These are phyloP conservation scores for Eufriesea mexicana DNA, from an alignment of 1,140 invertebrate genomes.

Conservation along the genomic window DNA sequence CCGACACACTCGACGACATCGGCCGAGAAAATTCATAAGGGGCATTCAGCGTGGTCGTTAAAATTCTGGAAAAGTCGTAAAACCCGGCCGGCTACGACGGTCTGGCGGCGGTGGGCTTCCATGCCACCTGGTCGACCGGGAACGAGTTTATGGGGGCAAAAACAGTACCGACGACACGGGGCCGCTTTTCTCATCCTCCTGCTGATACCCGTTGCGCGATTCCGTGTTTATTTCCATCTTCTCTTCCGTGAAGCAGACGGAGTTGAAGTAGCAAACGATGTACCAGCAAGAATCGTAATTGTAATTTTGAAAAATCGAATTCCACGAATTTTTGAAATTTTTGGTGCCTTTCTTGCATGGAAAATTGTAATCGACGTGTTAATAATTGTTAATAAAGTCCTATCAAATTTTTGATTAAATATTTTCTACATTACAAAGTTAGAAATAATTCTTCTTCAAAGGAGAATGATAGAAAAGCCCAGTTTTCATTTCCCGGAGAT, in stretches of 20 bases:
- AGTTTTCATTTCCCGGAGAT: no score
- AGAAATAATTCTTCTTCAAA: no score
- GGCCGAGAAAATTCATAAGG: constrained; percentile 32
- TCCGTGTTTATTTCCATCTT: constrained; percentile 36
- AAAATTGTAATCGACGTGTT: no score
- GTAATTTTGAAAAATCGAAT: no score
- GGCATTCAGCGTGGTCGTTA: constrained; percentile 76
- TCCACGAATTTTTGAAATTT: no score
- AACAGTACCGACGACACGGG: constrained; percentile 65
- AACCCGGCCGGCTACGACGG: constrained; percentile 56
- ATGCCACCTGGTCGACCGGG: constrained; percentile 44
- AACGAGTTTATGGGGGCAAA: constrained; percentile 76
- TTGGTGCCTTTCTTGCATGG: no score
- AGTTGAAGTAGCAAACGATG: no score
- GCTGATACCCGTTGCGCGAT: constrained; percentile 34
- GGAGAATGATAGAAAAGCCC: no score
- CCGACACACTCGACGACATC: constrained; percentile 39
- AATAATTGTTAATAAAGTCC: no score
- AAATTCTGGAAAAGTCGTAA: constrained; percentile 81
- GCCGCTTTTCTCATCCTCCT: constrained; percentile 63
- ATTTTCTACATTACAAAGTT: no score
- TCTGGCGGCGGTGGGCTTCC: constrained; percentile 17
- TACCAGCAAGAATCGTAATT: not conserved
- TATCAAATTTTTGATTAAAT: no score
- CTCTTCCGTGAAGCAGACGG: not conserved